Evolutionary conservation across 2,888 invertebrate species (phyloP).

Genomic region (Agonopterix heracliana): DNA sequence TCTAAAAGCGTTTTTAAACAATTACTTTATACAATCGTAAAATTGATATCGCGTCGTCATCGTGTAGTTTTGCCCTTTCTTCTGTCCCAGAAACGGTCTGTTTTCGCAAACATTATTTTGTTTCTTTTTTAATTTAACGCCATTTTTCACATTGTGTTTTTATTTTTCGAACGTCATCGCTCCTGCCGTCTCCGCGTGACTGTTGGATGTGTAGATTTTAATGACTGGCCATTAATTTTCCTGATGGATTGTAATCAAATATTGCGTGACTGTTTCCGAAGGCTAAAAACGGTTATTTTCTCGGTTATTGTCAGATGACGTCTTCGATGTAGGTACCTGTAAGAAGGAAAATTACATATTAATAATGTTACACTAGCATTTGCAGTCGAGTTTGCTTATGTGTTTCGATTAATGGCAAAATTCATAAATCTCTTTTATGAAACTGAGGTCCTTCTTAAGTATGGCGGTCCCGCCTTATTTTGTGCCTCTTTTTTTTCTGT

Average conservation of each 20-base stretch:
- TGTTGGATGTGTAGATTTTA: conserved; percentile 14
- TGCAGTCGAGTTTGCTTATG: no score
- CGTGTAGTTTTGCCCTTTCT: conserved; percentile 50
- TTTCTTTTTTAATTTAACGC: conserved; percentile 14
- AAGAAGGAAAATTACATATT: conserved; percentile 37
- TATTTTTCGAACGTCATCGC: conserved; percentile 26
- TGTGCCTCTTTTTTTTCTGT: no score
- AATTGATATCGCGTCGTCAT: conserved; percentile 49
- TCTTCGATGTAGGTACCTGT: conserved; percentile 37
- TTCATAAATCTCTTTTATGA: no score
- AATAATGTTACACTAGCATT: background rate
- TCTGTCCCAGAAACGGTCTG: conserved; percentile 61
- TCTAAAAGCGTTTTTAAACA: conserved; percentile 39
- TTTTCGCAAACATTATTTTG: conserved; percentile 54
- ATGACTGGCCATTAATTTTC: conserved; percentile 26
- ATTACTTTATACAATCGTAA: conserved; percentile 53
- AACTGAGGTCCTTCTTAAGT: no score
- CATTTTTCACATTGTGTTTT: conserved; percentile 24
- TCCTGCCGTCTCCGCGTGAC: conserved; percentile 21
- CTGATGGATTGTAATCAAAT: conserved; percentile 29
- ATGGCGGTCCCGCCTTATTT: no score
- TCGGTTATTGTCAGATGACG: conserved; percentile 31
- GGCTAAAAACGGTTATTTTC: conserved; percentile 33
- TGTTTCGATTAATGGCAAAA: no score
- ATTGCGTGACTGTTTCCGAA: conserved; percentile 24